phyloP scores from a whole-genome alignment of 2,888 invertebrate species.

The Carterocephalus palaemon region DNA sequence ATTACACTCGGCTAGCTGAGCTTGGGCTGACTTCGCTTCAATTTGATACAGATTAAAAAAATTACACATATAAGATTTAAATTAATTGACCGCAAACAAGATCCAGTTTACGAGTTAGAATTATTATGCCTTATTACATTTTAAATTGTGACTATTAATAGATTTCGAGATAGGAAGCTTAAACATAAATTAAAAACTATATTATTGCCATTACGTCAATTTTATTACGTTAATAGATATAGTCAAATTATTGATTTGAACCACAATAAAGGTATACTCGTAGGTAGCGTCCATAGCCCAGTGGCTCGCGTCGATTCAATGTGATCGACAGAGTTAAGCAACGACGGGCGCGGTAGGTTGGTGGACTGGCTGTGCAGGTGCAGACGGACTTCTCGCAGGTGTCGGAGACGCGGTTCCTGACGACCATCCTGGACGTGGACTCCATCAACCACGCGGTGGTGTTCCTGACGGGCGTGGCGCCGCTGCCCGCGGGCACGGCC shows the following conservation, averaged over 20 bases:
- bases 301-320: too few species aligned
- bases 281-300: too few species aligned
- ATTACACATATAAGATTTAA: conserved; percentile 65
- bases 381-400: conserved; percentile 94
- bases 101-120: conserved; percentile 52
- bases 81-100: conserved; percentile 73
- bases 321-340: too few species aligned
- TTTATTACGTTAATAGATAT: too few species aligned
- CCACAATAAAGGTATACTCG: too few species aligned
- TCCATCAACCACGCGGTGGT: conserved; percentile 95
- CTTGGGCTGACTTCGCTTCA: conserved; percentile 40
- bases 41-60: conserved; percentile 65
- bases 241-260: too few species aligned
- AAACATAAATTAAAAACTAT: conserved; percentile 53
- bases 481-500: conserved; percentile 90
- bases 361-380: conserved; percentile 79
- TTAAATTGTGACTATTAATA: conserved; percentile 50
- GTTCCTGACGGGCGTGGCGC: conserved; percentile 91
- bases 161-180: conserved; percentile 48
- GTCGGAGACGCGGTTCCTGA: conserved; percentile 89
- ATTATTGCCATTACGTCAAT: too few species aligned
- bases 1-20: conserved; percentile 56
- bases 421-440: conserved; percentile 93
- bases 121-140: conserved; percentile 51
- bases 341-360: conserved; percentile 1